Conservation (phyloP, 2,113 vertebrate genomes). For the Leucoraja erinaceus region DNA sequence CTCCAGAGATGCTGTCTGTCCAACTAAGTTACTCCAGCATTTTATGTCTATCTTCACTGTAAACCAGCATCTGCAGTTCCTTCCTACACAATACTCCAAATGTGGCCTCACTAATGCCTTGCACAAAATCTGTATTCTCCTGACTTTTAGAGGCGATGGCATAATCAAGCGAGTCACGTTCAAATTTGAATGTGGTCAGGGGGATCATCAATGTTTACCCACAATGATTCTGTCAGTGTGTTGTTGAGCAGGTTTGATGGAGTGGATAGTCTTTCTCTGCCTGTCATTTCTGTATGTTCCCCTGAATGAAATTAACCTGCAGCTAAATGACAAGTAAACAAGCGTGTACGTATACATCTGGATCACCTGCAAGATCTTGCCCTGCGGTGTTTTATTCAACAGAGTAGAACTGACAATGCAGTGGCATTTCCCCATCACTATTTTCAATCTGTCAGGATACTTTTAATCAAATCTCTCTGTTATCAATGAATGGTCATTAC, state of each 20-base stretch:
- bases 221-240: background rate
- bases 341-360: background rate
- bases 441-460: background rate
- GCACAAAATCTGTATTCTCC: too few relatives aligned
- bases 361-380: background rate
- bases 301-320: background rate
- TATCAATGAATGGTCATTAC: background rate
- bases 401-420: background rate
- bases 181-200: background rate
- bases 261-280: background rate
- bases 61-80: too few relatives aligned
- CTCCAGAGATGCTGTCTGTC: too few relatives aligned
- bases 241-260: background rate
- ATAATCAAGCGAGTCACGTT: too few relatives aligned
- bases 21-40: too few relatives aligned
- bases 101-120: too few relatives aligned
- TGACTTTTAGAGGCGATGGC: too few relatives aligned
- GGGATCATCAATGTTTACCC: background rate
- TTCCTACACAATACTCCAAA: too few relatives aligned
- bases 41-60: too few relatives aligned
- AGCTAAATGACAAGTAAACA: background rate
- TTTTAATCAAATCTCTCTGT: background rate
- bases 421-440: background rate
- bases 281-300: background rate
- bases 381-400: background rate